Percentiles rank a stretch among this genome's conserved stretches.
Conservation (phyloP, 1,140 invertebrate genomes). For the Trissolcus basalis region DNA sequence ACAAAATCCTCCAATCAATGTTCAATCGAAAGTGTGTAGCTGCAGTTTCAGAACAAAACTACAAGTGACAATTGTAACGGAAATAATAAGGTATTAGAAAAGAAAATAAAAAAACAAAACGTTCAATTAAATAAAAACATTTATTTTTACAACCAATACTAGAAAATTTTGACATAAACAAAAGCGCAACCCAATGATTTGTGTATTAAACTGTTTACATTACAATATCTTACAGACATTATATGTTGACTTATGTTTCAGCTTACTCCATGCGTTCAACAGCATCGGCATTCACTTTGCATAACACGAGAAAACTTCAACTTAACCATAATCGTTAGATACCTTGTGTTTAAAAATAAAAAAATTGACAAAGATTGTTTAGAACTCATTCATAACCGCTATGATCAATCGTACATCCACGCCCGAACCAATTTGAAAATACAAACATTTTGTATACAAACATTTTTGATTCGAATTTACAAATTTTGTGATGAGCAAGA, state of each 20-base stretch:
- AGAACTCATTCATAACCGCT: too few species aligned
- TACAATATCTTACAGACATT: slow-evolving; percentile 42
- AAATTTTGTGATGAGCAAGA: background rate
- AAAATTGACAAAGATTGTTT: background rate
- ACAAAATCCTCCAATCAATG: slow-evolving; percentile 91
- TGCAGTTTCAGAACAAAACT: slow-evolving; percentile 90
- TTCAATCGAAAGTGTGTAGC: slow-evolving; percentile 93
- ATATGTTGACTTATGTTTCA: slow-evolving; percentile 72
- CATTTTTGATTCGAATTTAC: background rate
- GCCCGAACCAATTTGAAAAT: background rate
- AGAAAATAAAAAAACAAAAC: too few species aligned
- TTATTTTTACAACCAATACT: slow-evolving; percentile 82
- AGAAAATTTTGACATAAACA: slow-evolving; percentile 88
- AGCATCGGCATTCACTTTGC: slow-evolving; percentile 93
- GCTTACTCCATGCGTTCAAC: slow-evolving; percentile 91
- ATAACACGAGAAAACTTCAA: slow-evolving; percentile 62
- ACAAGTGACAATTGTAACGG: slow-evolving; percentile 90
- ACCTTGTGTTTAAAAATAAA: background rate
- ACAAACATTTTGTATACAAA: too few species aligned
- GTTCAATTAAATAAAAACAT: too few species aligned
- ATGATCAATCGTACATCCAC: background rate
- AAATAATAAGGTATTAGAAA: slow-evolving; percentile 87
- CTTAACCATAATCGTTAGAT: background rate
- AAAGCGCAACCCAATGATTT: slow-evolving; percentile 61
- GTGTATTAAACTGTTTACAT: slow-evolving; percentile 51